Evolutionary conservation across 2,888 invertebrate species (phyloP), one percentile per base, ranked within the genome.

Genomic region (Rhodophaea formosa): DNA sequence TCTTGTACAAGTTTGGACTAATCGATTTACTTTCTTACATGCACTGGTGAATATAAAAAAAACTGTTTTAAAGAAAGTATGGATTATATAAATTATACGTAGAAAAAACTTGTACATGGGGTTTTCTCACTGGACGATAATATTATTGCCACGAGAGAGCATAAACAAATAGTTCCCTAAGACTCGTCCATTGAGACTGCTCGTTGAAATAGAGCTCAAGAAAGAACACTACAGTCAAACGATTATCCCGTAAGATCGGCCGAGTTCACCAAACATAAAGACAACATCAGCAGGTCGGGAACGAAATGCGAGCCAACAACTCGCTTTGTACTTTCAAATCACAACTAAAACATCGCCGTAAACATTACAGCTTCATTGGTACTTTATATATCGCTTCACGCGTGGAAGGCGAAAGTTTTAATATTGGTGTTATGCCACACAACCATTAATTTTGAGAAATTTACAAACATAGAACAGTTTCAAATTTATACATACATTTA

Each of bases 291-390:
- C 3, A 49, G 14, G 32, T 8, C 32, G 51, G 35, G 35, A 51
- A 16, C 64, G 55, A 56, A 61, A 63, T 67, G 74, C 75, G 75
- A 73, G 75, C 71, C 72, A 76, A 78, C 81, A 71, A 76, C 77
- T 76, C 73, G 66, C 70, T 88, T 89, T 89, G 88, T 88, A 88
- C 88, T 89, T 84, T 81, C 75, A 74, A 79, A 85, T 86, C 88
- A 87, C 85, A 79, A 77, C 81, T 79, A 68, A 72, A 72, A 72
- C 70, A 68, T 77, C 73, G 74, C 74, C 77, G 69, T 74, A 79
- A 75, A 77, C 72, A 63, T 68, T 63, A 46, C 54, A 51, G 35
- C 12, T 35, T 17, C 17, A 51, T 17, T 51, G 51, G 16, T 51
- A 51, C 35, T 51, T 55, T 54, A 59, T 56, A 56, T 23, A 62